These are phyloP conservation scores for Odontomyia ornata DNA, from an alignment of 2,888 invertebrate species.

Conservation along the genomic window DNA sequence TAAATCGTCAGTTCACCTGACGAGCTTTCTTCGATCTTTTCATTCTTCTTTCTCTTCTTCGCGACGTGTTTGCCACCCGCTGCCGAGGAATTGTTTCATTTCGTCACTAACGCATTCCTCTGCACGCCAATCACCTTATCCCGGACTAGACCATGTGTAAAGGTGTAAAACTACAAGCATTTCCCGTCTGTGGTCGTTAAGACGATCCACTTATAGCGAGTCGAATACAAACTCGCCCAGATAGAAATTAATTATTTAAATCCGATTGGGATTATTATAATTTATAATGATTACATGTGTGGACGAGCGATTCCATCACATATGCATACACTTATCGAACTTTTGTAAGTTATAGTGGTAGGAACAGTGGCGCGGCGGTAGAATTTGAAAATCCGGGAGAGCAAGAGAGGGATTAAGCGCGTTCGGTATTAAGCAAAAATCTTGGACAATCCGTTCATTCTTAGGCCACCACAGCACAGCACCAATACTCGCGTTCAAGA, in stretches of 20 bases:
- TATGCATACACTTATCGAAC: slow-evolving; percentile 22
- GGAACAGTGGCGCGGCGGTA: not conserved
- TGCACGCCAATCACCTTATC: not conserved
- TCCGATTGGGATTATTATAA: slow-evolving; percentile 65
- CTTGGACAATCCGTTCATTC: slow-evolving; percentile 7
- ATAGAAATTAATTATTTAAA: slow-evolving; percentile 64
- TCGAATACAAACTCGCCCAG: slow-evolving; percentile 36
- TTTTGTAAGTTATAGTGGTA: slow-evolving; percentile 19
- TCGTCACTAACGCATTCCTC: not conserved
- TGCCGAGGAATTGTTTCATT: not conserved
- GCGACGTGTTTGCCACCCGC: not conserved
- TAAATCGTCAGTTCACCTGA: slow-evolving; percentile 12
- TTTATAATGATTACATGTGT: slow-evolving; percentile 60
- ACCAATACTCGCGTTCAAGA: no score
- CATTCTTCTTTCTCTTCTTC: not conserved
- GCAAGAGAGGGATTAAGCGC: slow-evolving; percentile 1
- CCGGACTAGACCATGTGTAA: not conserved
- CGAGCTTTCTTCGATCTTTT: not conserved
- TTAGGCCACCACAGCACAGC: no score
- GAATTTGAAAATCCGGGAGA: slow-evolving; percentile 12
- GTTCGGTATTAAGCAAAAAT: not conserved
- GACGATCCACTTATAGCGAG: slow-evolving; percentile 35
- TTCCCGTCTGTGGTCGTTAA: slow-evolving; percentile 40
- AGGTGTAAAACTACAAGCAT: slow-evolving; percentile 36
- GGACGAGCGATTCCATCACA: slow-evolving; percentile 30